A percentile compares a stretch with the other conserved stretches of the same genome.
phyloP scores from a whole-genome alignment of 2,113 vertebrate genomes.

The Mandrillus leucophaeus region DNA sequence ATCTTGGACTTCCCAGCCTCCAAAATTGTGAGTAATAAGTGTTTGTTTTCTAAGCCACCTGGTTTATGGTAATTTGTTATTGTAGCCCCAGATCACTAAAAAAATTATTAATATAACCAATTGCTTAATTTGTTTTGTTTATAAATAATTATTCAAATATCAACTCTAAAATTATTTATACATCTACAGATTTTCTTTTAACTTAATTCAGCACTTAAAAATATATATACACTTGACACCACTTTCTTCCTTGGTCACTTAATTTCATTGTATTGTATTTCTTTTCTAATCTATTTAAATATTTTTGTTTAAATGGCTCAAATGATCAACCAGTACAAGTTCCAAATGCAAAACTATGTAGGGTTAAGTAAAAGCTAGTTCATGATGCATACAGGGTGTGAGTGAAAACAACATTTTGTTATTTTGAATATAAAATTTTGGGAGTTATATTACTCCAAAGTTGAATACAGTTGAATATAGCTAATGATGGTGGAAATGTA shows the following conservation, averaged over 20 bases:
- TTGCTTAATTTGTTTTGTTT: background rate
- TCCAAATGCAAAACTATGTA: background rate
- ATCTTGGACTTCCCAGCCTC: background rate
- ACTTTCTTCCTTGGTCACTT: background rate
- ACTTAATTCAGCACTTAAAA: too few relatives aligned
- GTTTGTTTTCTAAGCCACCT: background rate
- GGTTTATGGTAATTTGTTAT: background rate
- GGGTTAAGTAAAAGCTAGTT: background rate
- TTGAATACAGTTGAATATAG: background rate
- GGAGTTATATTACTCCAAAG: background rate
- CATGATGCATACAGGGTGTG: background rate
- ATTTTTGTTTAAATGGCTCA: background rate
- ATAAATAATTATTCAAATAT: background rate
- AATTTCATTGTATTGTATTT: background rate
- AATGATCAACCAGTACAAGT: background rate
- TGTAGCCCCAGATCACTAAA: background rate
- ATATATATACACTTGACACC: background rate
- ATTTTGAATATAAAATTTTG: background rate
- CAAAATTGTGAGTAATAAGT: background rate
- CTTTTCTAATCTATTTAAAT: background rate
- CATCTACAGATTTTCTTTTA: background rate
- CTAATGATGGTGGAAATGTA: background rate
- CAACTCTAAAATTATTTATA: background rate
- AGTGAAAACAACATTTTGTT: background rate
- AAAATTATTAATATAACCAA: background rate